Conservation (phyloP, 1,140 invertebrate species). For the Reticulitermes speratus region DNA sequence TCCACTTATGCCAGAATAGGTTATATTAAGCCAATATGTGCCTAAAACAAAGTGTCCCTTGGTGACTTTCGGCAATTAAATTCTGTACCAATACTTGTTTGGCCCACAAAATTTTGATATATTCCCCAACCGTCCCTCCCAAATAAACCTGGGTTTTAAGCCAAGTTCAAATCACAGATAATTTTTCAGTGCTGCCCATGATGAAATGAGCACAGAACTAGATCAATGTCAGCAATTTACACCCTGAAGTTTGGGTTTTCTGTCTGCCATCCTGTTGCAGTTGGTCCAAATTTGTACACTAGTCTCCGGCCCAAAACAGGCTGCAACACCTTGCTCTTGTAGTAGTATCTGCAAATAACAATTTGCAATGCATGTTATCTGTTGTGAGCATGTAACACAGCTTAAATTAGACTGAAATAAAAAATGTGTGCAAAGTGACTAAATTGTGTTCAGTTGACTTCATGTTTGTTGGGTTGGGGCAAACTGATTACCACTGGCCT, state of each 20-base stretch:
- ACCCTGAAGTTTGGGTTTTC: slow-evolving; percentile 42
- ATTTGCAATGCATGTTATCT: background rate
- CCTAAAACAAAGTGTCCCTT: background rate
- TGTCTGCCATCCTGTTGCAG: slow-evolving; percentile 53
- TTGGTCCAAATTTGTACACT: slow-evolving; percentile 60
- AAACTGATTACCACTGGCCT: too few relatives aligned
- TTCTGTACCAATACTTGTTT: background rate
- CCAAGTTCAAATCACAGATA: background rate
- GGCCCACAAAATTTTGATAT: background rate
- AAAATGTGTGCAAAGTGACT: too few relatives aligned
- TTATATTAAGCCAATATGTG: background rate
- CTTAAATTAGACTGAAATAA: background rate
- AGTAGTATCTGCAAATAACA: slow-evolving; percentile 54
- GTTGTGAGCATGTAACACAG: background rate
- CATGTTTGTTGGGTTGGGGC: too few relatives aligned
- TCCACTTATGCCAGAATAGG: background rate
- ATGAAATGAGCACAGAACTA: background rate
- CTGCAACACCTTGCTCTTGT: slow-evolving; percentile 58
- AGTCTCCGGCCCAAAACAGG: slow-evolving; percentile 57
- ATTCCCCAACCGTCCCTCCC: background rate
- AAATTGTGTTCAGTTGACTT: too few relatives aligned
- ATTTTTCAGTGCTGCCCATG: slow-evolving; percentile 2
- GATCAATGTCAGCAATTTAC: background rate
- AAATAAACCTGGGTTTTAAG: background rate
- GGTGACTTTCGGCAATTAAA: background rate